These are phyloP conservation scores for Xyrichtys novacula DNA, from an alignment of 2,797 vertebrate species.

Conservation along the genomic window DNA sequence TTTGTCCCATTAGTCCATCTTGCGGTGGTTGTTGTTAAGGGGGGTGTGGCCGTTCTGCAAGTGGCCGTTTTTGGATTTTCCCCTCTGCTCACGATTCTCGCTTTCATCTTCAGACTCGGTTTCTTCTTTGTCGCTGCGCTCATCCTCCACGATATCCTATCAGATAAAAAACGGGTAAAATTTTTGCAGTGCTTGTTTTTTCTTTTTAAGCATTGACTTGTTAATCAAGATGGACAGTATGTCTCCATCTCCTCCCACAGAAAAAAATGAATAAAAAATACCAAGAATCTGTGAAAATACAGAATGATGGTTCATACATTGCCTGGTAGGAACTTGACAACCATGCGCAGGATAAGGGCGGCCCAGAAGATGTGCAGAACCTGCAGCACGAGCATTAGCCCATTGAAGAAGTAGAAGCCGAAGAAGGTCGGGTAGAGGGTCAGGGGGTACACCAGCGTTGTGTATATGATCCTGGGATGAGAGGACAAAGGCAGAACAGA, in stretches of 20 bases:
- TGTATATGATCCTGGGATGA: slow-evolving; percentile 90
- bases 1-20: slow-evolving; percentile 85
- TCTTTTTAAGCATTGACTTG: too few relatives aligned
- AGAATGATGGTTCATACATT: slow-evolving; percentile 81
- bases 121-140: slow-evolving; percentile 94
- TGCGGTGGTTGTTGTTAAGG: slow-evolving; percentile 91
- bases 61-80: slow-evolving; percentile 86
- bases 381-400: slow-evolving; percentile 90
- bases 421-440: slow-evolving; percentile 90
- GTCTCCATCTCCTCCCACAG: too few relatives aligned
- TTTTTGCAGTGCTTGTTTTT: too few relatives aligned
- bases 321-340: slow-evolving; percentile 94
- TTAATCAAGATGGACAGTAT: too few relatives aligned
- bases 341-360: slow-evolving; percentile 93
- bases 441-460: slow-evolving; percentile 90
- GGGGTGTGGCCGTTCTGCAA: slow-evolving; percentile 88
- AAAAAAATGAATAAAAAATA: too few relatives aligned
- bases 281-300: too few relatives aligned
- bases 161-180: not conserved
- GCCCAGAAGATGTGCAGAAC: slow-evolving; percentile 96
- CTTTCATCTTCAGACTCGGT: slow-evolving; percentile 81
- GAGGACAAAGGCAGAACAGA: slow-evolving; percentile 69
- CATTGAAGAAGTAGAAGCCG: slow-evolving; percentile 97
- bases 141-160: slow-evolving; percentile 90
- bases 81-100: slow-evolving; percentile 26